Percentiles rank a stretch among this genome's conserved stretches.
phyloP scores from a whole-genome alignment of 2,888 invertebrate genomes.

The Uropetala carovei region DNA sequence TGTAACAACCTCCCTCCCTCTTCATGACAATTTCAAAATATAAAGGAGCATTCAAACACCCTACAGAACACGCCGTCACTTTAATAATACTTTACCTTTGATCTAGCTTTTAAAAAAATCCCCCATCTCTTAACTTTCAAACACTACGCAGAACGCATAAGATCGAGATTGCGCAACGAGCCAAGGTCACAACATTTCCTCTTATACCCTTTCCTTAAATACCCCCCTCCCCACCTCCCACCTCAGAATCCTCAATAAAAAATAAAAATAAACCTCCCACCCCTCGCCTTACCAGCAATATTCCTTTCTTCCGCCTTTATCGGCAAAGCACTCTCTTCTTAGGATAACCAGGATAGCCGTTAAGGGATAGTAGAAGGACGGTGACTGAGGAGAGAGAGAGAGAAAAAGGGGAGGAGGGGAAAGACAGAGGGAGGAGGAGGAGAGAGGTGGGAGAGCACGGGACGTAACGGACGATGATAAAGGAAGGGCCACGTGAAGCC shows the following conservation, averaged over 20 bases:
- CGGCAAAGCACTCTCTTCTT: constrained; percentile 39
- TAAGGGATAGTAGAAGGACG: not conserved
- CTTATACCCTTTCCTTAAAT: not conserved
- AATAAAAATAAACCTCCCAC: not conserved
- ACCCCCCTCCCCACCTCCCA: not conserved
- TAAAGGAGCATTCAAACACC: too few species aligned
- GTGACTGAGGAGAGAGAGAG: too few species aligned
- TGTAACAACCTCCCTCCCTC: too few species aligned
- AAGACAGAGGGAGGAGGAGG: not conserved
- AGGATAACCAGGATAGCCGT: constrained; percentile 42
- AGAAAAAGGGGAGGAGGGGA: not conserved
- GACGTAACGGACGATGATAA: not conserved
- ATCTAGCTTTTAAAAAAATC: not conserved
- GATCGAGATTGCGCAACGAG: constrained; percentile 1
- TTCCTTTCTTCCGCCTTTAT: constrained; percentile 48
- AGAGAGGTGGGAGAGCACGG: not conserved
- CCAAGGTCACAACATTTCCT: not conserved
- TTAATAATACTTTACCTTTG: too few species aligned
- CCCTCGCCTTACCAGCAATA: not conserved
- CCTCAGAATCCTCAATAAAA: not conserved
- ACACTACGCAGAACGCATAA: not conserved
- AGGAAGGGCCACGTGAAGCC: constrained; percentile 12
- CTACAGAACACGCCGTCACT: too few species aligned
- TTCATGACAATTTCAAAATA: too few species aligned
- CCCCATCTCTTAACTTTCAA: not conserved